Evolutionary conservation across 2,797 vertebrate genomes (phyloP).

Genomic region (Hypotaenidia okinawae): DNA sequence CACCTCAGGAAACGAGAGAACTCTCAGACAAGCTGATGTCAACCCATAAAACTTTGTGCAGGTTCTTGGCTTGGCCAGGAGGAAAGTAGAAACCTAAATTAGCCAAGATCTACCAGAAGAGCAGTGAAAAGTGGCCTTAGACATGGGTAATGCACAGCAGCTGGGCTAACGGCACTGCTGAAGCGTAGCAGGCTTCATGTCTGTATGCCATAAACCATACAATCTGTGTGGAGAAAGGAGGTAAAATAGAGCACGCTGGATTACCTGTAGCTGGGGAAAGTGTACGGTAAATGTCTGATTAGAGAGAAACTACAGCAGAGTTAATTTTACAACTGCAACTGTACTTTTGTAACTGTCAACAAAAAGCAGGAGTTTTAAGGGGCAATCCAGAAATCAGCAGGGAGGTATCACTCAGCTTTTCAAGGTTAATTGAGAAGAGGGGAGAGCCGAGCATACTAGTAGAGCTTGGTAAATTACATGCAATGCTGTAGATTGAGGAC

Average conservation of each 20-base stretch:
- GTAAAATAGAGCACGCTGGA: background rate
- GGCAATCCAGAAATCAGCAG: slow-evolving; percentile 67
- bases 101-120: background rate
- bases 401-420: slow-evolving; percentile 64
- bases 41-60: background rate
- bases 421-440: slow-evolving; percentile 70
- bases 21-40: background rate
- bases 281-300: background rate
- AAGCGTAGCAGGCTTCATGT: background rate
- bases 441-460: background rate
- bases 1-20: background rate
- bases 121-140: background rate
- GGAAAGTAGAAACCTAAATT: background rate
- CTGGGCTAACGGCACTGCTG: background rate
- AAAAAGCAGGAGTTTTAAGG: slow-evolving; percentile 62
- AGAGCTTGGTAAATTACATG: slow-evolving; percentile 14
- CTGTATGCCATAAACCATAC: background rate
- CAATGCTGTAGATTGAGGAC: slow-evolving; percentile 7
- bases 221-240: background rate
- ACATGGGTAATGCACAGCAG: background rate
- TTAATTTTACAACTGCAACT: slow-evolving; percentile 42
- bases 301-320: slow-evolving; percentile 34
- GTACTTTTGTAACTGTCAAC: slow-evolving; percentile 49
- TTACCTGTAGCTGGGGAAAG: background rate
- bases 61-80: background rate